Evolutionary conservation across 2,888 invertebrate genomes (phyloP).

Genomic region (Drosophila buzzatii): DNA sequence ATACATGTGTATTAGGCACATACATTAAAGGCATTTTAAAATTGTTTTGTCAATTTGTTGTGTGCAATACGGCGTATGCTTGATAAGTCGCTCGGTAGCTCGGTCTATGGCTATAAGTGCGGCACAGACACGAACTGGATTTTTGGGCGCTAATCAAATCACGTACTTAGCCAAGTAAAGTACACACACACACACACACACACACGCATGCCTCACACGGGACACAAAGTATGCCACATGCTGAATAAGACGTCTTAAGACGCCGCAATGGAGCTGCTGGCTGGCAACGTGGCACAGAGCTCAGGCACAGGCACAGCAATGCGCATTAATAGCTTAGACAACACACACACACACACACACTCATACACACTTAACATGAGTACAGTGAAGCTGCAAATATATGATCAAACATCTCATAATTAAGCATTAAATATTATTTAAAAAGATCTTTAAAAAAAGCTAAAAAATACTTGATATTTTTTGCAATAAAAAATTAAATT

Average conservation of each 20-base stretch:
- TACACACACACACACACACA: conserved; percentile 42
- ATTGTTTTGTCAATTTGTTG: conserved; percentile 36
- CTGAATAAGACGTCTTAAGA: conserved; percentile 43
- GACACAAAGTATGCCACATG: conserved; percentile 39
- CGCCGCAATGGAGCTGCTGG: conserved; percentile 30
- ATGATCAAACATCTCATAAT: not conserved
- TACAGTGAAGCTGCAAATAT: conserved; percentile 34
- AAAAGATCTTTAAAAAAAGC: not conserved
- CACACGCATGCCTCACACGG: not conserved
- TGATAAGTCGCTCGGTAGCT: conserved; percentile 55
- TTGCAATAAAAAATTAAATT: not conserved
- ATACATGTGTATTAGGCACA: not conserved
- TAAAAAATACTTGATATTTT: not conserved
- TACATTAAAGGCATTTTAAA: conserved; percentile 39
- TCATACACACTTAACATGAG: conserved; percentile 7
- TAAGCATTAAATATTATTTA: not conserved
- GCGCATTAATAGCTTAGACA: conserved; percentile 75
- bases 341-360: conserved; percentile 21
- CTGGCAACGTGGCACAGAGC: conserved; percentile 27
- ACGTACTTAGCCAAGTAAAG: conserved; percentile 80
- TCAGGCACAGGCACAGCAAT: conserved; percentile 45
- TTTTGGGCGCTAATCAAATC: conserved; percentile 78
- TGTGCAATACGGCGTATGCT: conserved; percentile 60
- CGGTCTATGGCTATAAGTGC: conserved; percentile 24
- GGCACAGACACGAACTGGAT: conserved; percentile 57